A percentile compares a stretch with the other conserved stretches of the same genome.
phyloP scores from a whole-genome alignment of 2,797 vertebrate genomes.

The Sarcophilus harrisii region DNA sequence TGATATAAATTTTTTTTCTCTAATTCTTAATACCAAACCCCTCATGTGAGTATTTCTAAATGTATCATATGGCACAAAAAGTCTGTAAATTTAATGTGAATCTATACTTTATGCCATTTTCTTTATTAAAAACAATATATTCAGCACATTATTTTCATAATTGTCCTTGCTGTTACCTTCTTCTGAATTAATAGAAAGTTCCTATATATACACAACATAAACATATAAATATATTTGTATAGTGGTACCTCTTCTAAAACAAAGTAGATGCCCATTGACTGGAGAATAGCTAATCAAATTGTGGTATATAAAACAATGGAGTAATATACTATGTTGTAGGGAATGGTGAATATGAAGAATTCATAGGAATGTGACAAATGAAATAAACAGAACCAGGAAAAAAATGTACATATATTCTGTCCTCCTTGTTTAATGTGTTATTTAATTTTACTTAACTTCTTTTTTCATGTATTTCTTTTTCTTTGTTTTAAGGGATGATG shows the following conservation, averaged over 20 bases:
- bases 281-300: neutral
- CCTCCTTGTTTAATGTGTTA: neutral
- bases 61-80: neutral
- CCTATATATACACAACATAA: neutral
- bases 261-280: neutral
- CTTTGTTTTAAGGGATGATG: neutral
- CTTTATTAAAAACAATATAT: neutral
- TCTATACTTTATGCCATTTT: neutral
- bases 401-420: neutral
- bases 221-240: neutral
- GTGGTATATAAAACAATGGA: neutral
- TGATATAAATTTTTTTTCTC: neutral
- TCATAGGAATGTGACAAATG: neutral
- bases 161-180: neutral
- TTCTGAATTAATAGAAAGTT: neutral
- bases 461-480: neutral
- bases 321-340: neutral
- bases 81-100: neutral
- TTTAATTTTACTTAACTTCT: neutral
- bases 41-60: neutral
- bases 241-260: neutral
- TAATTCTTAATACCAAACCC: neutral
- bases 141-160: neutral
- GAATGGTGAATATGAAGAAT: neutral
- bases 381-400: neutral